Evolutionary conservation across 2,113 vertebrate genomes (phyloP).

Genomic region (Lycaon pictus): DNA sequence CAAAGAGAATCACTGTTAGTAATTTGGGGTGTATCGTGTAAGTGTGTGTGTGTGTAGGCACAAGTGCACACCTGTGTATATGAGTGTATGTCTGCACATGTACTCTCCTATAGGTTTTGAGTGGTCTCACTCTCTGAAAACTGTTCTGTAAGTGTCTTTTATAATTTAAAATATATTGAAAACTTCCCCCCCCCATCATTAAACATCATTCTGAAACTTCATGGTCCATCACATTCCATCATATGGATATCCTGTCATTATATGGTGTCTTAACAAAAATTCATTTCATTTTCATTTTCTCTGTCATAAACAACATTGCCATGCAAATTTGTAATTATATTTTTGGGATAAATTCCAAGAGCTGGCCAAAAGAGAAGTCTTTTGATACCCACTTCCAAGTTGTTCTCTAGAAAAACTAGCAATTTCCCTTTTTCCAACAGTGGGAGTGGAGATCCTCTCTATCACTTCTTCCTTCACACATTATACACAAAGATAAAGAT

Average conservation of each 20-base stretch:
- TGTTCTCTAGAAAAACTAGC: background rate
- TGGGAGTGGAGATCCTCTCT: too few relatives aligned
- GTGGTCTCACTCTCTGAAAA: background rate
- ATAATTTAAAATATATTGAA: background rate
- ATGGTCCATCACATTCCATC: background rate
- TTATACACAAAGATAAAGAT: background rate
- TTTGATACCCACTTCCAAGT: background rate
- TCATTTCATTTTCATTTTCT: background rate
- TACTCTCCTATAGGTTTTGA: background rate
- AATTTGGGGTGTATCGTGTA: too few relatives aligned
- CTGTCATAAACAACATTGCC: background rate
- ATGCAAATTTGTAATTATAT: background rate
- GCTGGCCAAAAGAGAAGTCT: background rate
- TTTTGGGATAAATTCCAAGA: background rate
- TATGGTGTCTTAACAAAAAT: background rate
- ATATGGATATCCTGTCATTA: background rate
- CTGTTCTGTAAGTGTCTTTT: background rate
- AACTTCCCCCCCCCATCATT: background rate
- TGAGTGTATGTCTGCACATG: background rate
- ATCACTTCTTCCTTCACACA: background rate
- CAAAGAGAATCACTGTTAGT: background rate
- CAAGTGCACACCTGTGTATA: rapidly evolving
- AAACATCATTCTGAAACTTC: background rate
- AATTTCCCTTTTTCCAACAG: rapidly evolving
- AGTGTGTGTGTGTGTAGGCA: background rate